A percentile compares a stretch with the other conserved stretches of the same genome.
These are phyloP conservation scores for Rhizoglyphus robini DNA, from an alignment of 1,140 invertebrate genomes.

Conservation along the genomic window DNA sequence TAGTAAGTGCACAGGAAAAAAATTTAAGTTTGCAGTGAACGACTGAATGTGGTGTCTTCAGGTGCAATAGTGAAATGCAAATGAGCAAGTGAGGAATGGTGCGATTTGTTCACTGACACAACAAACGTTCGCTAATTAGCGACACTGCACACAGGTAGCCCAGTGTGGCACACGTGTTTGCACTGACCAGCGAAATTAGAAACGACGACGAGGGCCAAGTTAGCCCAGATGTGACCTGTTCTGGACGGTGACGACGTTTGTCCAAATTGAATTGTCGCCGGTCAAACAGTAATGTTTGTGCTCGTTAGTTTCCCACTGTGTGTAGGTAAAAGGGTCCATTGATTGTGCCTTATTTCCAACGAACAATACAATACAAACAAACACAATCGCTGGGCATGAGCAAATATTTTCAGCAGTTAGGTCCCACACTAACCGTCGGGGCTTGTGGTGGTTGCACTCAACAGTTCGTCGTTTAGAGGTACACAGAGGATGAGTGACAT, in stretches of 20 bases:
- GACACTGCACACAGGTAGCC: neutral
- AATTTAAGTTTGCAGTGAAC: neutral
- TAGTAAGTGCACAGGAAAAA: neutral
- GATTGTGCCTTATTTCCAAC: neutral
- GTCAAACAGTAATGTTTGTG: neutral
- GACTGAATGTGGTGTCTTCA: neutral
- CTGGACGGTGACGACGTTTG: neutral
- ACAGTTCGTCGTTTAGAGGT: neutral
- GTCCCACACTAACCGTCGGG: neutral
- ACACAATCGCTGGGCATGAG: neutral
- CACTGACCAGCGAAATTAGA: no score
- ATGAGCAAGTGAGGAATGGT: neutral
- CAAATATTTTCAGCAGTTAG: neutral
- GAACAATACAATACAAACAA: neutral
- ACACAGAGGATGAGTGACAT: neutral
- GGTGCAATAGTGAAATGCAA: neutral
- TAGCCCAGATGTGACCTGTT: neutral
- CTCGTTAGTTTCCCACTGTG: neutral
- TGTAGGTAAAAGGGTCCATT: neutral
- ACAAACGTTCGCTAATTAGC: neutral
- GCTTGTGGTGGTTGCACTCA: neutral
- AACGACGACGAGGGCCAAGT: neutral
- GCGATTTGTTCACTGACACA: neutral
- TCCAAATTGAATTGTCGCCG: neutral
- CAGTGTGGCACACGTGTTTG: neutral